A percentile compares a stretch with the other conserved stretches of the same genome.
phyloP scores from a whole-genome alignment of 92 coral and sea anemone genomes.

The Porites lobata region DNA sequence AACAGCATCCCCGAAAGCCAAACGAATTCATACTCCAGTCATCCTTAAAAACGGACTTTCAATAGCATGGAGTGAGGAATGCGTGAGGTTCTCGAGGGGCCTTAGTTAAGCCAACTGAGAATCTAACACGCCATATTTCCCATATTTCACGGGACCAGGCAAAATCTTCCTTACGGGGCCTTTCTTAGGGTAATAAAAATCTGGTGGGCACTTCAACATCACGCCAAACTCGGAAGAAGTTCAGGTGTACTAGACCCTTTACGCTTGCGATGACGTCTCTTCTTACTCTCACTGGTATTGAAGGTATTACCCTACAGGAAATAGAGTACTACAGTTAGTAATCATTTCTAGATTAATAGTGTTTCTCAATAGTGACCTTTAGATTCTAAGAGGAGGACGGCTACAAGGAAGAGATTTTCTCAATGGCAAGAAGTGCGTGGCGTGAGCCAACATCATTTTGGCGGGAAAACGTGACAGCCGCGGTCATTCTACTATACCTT shows the following conservation, averaged over 20 bases:
- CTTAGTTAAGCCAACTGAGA: constrained; percentile 47
- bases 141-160: constrained; percentile 25
- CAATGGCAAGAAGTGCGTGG: too few species aligned
- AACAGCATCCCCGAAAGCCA: constrained; percentile 45
- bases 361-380: too few species aligned
- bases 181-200: constrained; percentile 41
- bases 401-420: too few species aligned
- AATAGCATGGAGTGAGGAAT: constrained; percentile 47
- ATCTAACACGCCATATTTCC: constrained; percentile 51
- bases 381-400: too few species aligned
- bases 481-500: too few species aligned
- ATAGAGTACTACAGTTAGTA: neutral
- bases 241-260: constrained; percentile 33
- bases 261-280: constrained; percentile 67
- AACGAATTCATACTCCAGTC: constrained; percentile 2
- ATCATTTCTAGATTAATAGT: neutral
- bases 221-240: constrained; percentile 35
- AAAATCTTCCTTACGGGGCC: constrained; percentile 15
- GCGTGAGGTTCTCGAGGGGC: constrained; percentile 56
- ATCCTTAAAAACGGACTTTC: neutral
- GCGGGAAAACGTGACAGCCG: too few species aligned
- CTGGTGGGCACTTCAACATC: constrained; percentile 49
- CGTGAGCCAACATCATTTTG: too few species aligned
- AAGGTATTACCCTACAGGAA: constrained; percentile 21
- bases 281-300: constrained; percentile 37